Base-by-base conservation (phyloP, 2,888 invertebrate species). In the Conchocele bisecta region DNA sequence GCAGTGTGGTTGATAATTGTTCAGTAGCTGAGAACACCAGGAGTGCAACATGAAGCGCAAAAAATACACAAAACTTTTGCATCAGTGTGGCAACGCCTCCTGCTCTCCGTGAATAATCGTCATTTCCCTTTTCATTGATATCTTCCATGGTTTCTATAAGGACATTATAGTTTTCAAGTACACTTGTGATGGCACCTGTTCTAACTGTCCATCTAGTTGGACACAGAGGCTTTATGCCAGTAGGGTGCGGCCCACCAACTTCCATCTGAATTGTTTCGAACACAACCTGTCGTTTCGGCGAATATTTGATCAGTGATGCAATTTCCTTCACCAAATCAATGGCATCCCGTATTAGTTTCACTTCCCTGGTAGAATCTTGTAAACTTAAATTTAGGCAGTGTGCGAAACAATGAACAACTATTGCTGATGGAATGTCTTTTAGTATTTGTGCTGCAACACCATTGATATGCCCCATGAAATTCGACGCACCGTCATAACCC, bases 131-230 rank as follows among this genome's bases (percentile, higher is more conserved):
- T 28, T 28, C 31, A n/a, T 73, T 61, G 31, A 75, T 54, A 31
- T 61, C 37, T n/a, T 75, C 66, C 53, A 71, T 48, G 4, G 61
- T 66, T 7, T 61, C 70, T 44, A 28, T 15, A 17, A 71, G 26
- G 28, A 35, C 66, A 29, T 56, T 42, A 42, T 75, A 71, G 44
- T 75, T 71, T 41, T 58, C 46, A 9, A 74, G 50, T 17, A 70
- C 54, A 31, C 35, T 28, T 13, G 26, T 42, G 13, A 71, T 51
- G 7, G 66, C 54, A 37, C 37, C 54, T 20, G 66, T 71, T 11
- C 71, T 54, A 22, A 61, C 71, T 13, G 75, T 71, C 66, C 75
- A 75, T 37, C 70, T 41, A 7, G 70, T 71, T 26, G 63, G 75
- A 53, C 75, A 75, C 26, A 75, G 42, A n/a, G 57, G 70, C 50